Evolutionary conservation across 2,797 vertebrate genomes (phyloP).

Genomic region (Halcyon badia): DNA sequence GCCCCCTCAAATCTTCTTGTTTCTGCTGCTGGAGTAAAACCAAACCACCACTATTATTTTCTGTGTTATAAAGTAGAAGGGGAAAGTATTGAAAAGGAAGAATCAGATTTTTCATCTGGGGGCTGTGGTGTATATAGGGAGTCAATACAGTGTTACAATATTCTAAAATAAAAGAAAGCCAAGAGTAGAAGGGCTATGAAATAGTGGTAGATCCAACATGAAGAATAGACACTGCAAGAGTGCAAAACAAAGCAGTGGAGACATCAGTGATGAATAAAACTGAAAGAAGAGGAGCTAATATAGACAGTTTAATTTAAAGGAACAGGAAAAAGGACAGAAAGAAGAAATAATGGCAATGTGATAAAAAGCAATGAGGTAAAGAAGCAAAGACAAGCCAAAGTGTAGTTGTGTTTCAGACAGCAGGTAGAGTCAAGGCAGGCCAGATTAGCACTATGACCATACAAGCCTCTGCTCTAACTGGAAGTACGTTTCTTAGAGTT

Average conservation of each 20-base stretch:
- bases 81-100: not conserved
- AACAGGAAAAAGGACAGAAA: not conserved
- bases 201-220: not conserved
- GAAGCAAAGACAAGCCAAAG: not conserved
- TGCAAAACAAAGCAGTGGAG: not conserved
- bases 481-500: not conserved
- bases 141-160: not conserved
- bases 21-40: not conserved
- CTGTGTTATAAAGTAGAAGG: not conserved
- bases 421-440: not conserved
- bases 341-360: not conserved
- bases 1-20: not conserved
- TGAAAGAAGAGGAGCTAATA: not conserved
- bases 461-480: not conserved
- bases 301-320: not conserved
- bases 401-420: not conserved
- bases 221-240: not conserved
- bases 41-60: not conserved
- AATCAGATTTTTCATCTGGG: not conserved
- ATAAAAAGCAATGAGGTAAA: not conserved
- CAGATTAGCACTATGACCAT: rapidly evolving
- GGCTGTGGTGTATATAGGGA: not conserved
- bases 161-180: not conserved
- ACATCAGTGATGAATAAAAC: not conserved
- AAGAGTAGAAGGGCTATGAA: not conserved